These are phyloP conservation scores for Coremacera marginata DNA, from an alignment of 2,888 invertebrate genomes.

Conservation along the genomic window DNA sequence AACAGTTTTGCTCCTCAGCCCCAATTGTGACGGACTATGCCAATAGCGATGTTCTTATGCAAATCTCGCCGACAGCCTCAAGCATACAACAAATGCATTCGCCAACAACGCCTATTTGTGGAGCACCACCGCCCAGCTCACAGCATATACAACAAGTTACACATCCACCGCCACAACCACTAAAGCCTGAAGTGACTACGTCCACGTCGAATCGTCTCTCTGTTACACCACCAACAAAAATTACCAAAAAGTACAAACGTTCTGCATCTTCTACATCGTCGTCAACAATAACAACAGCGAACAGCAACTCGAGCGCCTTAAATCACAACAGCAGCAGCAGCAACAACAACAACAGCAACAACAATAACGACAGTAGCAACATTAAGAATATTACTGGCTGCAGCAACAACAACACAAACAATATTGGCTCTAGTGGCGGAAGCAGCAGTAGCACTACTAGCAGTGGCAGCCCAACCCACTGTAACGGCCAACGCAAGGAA, in stretches of 20 bases:
- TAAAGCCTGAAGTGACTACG: slow-evolving; percentile 74
- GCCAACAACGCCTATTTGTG: slow-evolving; percentile 47
- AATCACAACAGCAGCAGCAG: slow-evolving; percentile 65
- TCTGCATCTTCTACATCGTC: slow-evolving; percentile 70
- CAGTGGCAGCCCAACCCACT: slow-evolving; percentile 65
- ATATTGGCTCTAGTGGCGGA: slow-evolving; percentile 55
- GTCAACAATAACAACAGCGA: slow-evolving; percentile 68
- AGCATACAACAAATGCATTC: slow-evolving; percentile 60
- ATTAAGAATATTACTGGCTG: slow-evolving; percentile 42
- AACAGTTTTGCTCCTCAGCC: slow-evolving; percentile 75
- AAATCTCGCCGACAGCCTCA: slow-evolving; percentile 66
- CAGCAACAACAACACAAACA: slow-evolving; percentile 54
- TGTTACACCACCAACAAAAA: slow-evolving; percentile 69
- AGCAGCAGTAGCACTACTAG: slow-evolving; percentile 62
- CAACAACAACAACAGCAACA: slow-evolving; percentile 52
- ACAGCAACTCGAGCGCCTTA: slow-evolving; percentile 65
- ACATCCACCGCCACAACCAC: slow-evolving; percentile 68
- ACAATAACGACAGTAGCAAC: slow-evolving; percentile 55
- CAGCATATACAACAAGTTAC: slow-evolving; percentile 33
- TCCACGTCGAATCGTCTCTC: slow-evolving; percentile 63
- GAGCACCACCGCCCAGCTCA: slow-evolving; percentile 49
- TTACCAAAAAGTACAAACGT: slow-evolving; percentile 80
- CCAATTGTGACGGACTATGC: slow-evolving; percentile 65
- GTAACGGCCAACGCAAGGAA: slow-evolving; percentile 79
- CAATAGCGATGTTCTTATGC: slow-evolving; percentile 62